Evolutionary conservation across 2,797 vertebrate genomes (phyloP), one percentile per base, ranked within the genome.

Genomic region (Pseudochaenichthys georgianus): DNA sequence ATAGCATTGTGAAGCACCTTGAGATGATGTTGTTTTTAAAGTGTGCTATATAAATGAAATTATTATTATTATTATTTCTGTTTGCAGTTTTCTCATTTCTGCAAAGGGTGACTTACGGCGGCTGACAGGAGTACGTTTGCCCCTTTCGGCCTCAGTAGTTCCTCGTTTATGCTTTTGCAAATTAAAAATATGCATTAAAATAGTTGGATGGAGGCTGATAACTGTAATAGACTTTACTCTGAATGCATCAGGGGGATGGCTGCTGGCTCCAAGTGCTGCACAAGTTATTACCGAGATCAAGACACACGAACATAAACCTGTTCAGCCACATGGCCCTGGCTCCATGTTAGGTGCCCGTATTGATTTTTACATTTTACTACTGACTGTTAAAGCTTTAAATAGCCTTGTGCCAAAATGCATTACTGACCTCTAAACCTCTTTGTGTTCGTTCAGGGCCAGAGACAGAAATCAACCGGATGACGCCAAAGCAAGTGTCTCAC

Each of bases 321-420:
- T 23, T 9, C 1, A 54, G 50, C 75, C 64, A 68, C 76, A 76
- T 72, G n/a, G 43, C 72, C 61, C 64, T 23, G 67, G 63, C 78
- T 85, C 70, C 60, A 55, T 6, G 68, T 73, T 74, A 42, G 58
- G 13, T 59, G 62, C 63, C 72, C 55, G 41, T 78, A 85, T 84
- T 69, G 79, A 83, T 88, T 82, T 75, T 19, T 53, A 80, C 78
- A 64, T 86, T 84, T 85, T 72, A 85, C 67, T 43, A 55, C 75
- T 52, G 73, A 81, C 70, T 88, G 84, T 85, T 67, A 88, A 78
- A 86, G 81, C 82, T 81, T 78, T 80, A 77, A 87, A 86, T 70
- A 81, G 85, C 64, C 53, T 48, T 28, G 63, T 66, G 68, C 54
- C 50, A 63, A 75, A 83, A 87, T 77, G 70, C 75, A 88, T 81